These are phyloP conservation scores for Andrena marginata DNA, from an alignment of 2,888 invertebrate genomes.

Conservation along the genomic window DNA sequence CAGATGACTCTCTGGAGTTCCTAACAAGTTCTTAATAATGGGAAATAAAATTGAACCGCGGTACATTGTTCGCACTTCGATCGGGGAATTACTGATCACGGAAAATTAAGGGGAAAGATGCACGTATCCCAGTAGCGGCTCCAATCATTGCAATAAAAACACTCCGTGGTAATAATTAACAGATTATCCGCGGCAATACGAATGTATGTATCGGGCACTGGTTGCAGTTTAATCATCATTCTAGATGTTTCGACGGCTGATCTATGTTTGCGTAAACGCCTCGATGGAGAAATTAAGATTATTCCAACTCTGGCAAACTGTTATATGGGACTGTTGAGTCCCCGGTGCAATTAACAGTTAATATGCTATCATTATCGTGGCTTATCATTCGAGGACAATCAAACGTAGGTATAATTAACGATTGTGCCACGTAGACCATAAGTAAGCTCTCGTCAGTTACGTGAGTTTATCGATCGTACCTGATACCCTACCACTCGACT, in stretches of 20 bases:
- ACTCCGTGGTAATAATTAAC: not conserved
- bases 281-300: slow-evolving; percentile 4
- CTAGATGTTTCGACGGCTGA: not conserved
- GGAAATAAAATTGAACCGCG: not conserved
- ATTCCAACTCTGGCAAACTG: slow-evolving; percentile 4
- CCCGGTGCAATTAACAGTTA: slow-evolving; percentile 48
- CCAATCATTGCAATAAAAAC: not conserved
- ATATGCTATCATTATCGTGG: slow-evolving; percentile 39
- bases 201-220: not conserved
- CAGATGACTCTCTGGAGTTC: not conserved
- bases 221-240: slow-evolving; percentile 7
- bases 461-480: slow-evolving; percentile 55
- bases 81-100: not conserved
- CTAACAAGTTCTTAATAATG: not conserved
- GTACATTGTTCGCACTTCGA: not conserved
- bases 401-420: slow-evolving; percentile 55
- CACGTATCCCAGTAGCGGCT: not conserved
- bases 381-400: slow-evolving; percentile 52
- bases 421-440: slow-evolving; percentile 42
- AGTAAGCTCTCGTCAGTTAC: slow-evolving; percentile 31
- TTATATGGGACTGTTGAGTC: slow-evolving; percentile 9
- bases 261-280: not conserved
- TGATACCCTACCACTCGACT: slow-evolving; percentile 37
- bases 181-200: not conserved
- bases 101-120: not conserved